Conservation (phyloP, 1,140 invertebrate species). For the Frieseomelitta varia region DNA sequence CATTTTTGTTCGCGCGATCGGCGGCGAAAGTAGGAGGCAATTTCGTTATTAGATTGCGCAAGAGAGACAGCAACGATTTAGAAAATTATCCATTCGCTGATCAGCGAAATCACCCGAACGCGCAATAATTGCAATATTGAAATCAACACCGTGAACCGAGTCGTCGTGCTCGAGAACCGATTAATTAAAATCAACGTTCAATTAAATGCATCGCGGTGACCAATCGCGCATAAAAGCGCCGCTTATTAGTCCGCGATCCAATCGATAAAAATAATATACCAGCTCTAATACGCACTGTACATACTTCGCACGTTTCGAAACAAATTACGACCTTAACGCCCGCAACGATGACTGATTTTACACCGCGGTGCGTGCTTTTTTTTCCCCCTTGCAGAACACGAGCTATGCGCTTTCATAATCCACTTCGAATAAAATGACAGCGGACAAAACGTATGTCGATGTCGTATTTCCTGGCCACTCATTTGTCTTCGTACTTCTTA, state of each 20-base stretch:
- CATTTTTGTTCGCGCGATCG: neutral
- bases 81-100: conserved; percentile 1
- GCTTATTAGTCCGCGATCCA: conserved; percentile 5
- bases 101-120: neutral
- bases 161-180: conserved; percentile 17
- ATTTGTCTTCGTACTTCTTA: neutral
- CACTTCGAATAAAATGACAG: neutral
- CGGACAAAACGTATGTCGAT: neutral
- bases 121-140: conserved; percentile 32
- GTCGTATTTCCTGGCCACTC: neutral
- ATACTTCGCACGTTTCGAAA: conserved; percentile 26
- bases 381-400: neutral
- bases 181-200: conserved; percentile 40
- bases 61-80: conserved; percentile 24
- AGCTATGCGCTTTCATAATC: conserved; percentile 35
- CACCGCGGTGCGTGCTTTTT: too few relatives aligned
- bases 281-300: conserved; percentile 5
- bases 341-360: conserved; percentile 28
- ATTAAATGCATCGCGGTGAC: conserved; percentile 42
- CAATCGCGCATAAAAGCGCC: conserved; percentile 38
- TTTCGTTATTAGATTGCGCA: conserved; percentile 24
- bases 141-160: conserved; percentile 36
- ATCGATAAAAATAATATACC: conserved; percentile 37
- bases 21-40: conserved; percentile 15
- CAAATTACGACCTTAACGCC: conserved; percentile 35